phyloP scores from a whole-genome alignment of 2,888 invertebrate genomes.

The Drosophila nr. medialis region DNA sequence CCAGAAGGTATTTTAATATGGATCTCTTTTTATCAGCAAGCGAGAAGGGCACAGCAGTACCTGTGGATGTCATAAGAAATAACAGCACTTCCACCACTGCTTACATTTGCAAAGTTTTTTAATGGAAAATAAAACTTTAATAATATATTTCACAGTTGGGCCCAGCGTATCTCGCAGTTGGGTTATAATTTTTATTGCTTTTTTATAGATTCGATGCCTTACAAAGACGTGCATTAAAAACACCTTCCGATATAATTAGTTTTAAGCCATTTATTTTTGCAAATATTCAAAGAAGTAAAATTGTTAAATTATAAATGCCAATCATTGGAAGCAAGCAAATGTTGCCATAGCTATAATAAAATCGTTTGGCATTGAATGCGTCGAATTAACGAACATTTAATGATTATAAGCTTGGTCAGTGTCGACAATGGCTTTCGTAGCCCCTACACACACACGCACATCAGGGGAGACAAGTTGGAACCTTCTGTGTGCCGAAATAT shows the following conservation, averaged over 20 bases:
- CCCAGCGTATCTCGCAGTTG: rapidly evolving
- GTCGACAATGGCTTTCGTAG: constrained; percentile 9
- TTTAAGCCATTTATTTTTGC: not conserved
- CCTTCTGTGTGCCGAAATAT: constrained; percentile 62
- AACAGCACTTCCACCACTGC: not conserved
- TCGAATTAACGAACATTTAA: constrained; percentile 16
- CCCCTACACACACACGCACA: not conserved
- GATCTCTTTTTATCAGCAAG: not conserved
- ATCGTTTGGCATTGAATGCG: not conserved
- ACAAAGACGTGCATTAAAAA: not conserved
- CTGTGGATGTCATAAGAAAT: not conserved
- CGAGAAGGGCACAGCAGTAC: not conserved
- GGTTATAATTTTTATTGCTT: rapidly evolving
- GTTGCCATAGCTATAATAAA: not conserved
- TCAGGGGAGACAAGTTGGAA: constrained; percentile 19
- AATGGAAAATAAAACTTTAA: not conserved
- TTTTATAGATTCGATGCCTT: not conserved
- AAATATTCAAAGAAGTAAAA: not conserved
- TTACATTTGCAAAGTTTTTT: not conserved
- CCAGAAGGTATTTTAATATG: not conserved
- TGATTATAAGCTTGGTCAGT: constrained; percentile 36
- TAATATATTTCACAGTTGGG: not conserved
- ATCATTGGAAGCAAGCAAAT: not conserved
- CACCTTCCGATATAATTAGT: not conserved
- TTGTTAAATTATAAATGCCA: not conserved